Evolutionary conservation across 2,113 vertebrate genomes (phyloP).

Genomic region (Aplodontia rufa): DNA sequence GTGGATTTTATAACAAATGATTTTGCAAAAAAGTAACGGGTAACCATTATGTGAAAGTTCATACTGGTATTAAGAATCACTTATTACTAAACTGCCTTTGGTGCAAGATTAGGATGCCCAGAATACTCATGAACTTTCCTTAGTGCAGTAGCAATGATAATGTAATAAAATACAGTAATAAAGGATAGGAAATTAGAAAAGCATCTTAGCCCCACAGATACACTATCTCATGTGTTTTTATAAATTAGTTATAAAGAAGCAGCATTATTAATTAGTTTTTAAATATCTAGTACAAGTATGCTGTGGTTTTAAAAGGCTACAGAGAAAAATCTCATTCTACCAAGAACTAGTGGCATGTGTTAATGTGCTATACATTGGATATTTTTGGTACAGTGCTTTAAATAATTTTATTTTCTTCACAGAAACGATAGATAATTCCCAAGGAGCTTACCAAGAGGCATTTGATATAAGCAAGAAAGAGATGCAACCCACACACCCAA

Average conservation of each 20-base stretch:
- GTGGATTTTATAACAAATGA: too few species aligned
- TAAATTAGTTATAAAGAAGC: constrained; percentile 31
- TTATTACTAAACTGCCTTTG: too few species aligned
- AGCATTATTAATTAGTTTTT: background rate
- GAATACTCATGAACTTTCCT: too few species aligned
- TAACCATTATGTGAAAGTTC: too few species aligned
- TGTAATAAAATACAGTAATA: too few species aligned
- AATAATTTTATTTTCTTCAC: constrained; percentile 61
- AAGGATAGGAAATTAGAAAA: background rate
- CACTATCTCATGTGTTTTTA: background rate
- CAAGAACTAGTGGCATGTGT: background rate
- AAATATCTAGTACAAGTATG: background rate
- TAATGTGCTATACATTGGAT: background rate
- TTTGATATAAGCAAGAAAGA: constrained; percentile 92
- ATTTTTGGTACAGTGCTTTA: background rate
- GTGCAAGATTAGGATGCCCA: too few species aligned
- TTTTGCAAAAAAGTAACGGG: too few species aligned
- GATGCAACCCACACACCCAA: constrained; percentile 97
- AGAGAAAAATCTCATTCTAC: background rate
- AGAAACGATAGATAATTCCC: constrained; percentile 93
- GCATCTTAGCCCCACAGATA: background rate
- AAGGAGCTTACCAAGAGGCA: constrained; percentile 93
- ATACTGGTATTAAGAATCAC: too few species aligned
- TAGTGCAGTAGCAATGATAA: too few species aligned
- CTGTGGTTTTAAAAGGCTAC: background rate